Evolutionary conservation across 2,888 invertebrate species (phyloP).

Genomic region (Tricholauxania praeusta): DNA sequence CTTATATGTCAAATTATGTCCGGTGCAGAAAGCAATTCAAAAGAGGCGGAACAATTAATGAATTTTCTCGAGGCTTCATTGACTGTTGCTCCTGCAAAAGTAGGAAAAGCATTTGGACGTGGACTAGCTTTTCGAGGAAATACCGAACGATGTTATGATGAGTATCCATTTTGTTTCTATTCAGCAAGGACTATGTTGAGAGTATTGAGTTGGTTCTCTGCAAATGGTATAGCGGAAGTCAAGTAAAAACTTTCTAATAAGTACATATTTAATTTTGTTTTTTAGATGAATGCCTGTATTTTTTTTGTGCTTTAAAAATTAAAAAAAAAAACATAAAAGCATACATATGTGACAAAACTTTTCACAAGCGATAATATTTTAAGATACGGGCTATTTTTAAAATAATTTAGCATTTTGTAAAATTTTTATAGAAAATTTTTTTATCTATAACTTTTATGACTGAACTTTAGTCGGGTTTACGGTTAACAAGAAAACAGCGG

Average conservation of each 20-base stretch:
- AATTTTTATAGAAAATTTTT: too few species aligned
- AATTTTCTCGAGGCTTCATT: constrained; percentile 59
- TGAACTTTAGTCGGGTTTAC: too few species aligned
- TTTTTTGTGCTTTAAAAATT: too few species aligned
- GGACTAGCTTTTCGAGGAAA: constrained; percentile 58
- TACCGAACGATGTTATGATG: constrained; percentile 59
- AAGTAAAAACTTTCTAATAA: not conserved
- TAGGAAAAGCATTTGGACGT: constrained; percentile 62
- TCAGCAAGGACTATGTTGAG: constrained; percentile 65
- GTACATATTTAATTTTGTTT: not conserved
- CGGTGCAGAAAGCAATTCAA: constrained; percentile 59
- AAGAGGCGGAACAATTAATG: constrained; percentile 60
- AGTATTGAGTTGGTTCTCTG: constrained; percentile 63
- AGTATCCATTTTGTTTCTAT: constrained; percentile 66
- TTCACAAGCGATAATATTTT: too few species aligned
- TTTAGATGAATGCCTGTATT: not conserved
- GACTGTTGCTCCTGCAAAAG: constrained; percentile 58
- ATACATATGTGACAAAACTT: too few species aligned
- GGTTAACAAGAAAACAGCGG: too few species aligned
- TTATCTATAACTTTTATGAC: too few species aligned
- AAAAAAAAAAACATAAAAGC: too few species aligned
- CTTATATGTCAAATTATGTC: constrained; percentile 65
- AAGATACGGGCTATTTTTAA: too few species aligned
- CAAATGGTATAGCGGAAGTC: constrained; percentile 45
- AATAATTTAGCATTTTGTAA: too few species aligned